Base-by-base conservation (phyloP, 2,888 invertebrate species). In the Crioceris asparagi region DNA sequence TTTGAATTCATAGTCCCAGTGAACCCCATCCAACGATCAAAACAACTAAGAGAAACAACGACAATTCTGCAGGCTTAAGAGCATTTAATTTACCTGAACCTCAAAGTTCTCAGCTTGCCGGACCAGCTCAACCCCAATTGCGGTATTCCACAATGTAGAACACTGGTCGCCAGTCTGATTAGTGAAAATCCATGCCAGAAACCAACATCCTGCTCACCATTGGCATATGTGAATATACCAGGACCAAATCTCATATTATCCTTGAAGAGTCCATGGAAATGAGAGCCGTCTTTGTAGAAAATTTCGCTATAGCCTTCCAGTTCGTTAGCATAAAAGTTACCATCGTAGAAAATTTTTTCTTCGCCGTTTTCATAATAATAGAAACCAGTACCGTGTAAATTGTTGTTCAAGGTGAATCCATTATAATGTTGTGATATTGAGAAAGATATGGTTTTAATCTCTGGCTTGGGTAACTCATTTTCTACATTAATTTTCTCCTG, bases 231-330 rank as follows among this genome's bases (percentile, higher is more conserved):
- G 29, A 68, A 61, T 7, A 74, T 55, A 1, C 75, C 76, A 1
- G 76, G 75, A 21, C 76, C 76, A 60, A 67, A 74, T 14, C 73
- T 67, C 7, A 57, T 39, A 48, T 74, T 68, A n/a, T 61, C 55
- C 47, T 66, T 60, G 50, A 65, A 72, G 4, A 27, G 44, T 15
- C 72, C 73, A 67, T 74, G 56, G 38, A 54, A 60, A 39, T 65
- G 58, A 1, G 53, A 54, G n/a, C 68, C 68, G 39, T 71, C 65
- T 2, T 64, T 57, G 47, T 70, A 72, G 0, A 70, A 70, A 51
- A 70, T 62, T 12, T 58, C 53, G 1, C 72, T 27, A 47, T 71
- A 51, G 0, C 74, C 75, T 43, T 75, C 70, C 48, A 71, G 61
- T 27, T 55, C 52, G 46, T 72, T 73, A 62, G 50, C 26, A 47